These are phyloP conservation scores for Lottia gigantea DNA, from an alignment of 2,888 invertebrate genomes.

Conservation along the genomic window DNA sequence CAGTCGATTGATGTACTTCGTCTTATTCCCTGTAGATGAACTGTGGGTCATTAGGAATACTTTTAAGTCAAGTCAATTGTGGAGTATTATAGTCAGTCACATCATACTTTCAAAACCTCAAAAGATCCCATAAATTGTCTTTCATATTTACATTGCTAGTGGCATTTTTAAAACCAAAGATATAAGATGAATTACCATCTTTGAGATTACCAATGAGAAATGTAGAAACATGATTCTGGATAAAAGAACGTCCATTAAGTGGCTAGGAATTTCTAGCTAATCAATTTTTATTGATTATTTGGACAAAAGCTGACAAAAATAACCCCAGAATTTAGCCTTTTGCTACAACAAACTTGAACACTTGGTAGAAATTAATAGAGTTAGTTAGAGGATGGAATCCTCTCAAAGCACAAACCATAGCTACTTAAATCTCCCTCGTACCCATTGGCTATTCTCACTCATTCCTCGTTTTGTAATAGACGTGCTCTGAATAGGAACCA, in stretches of 20 bases:
- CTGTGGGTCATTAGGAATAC: too few relatives aligned
- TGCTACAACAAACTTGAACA: slow-evolving; percentile 3
- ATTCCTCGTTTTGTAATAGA: background rate
- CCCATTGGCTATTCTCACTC: slow-evolving; percentile 4
- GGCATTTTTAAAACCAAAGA: slow-evolving; percentile 8
- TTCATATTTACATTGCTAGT: slow-evolving; percentile 1
- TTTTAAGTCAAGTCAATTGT: too few relatives aligned
- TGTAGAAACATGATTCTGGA: slow-evolving; percentile 7
- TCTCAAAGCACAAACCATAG: background rate
- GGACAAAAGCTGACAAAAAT: slow-evolving; percentile 7
- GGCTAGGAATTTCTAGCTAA: slow-evolving; percentile 1
- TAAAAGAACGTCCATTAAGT: slow-evolving; percentile 4
- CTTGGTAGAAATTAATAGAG: background rate
- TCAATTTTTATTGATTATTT: slow-evolving; percentile 5
- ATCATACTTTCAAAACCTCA: too few relatives aligned
- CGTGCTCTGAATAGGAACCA: background rate
- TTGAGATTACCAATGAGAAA: slow-evolving; percentile 2
- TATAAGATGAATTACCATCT: background rate
- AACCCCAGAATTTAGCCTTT: slow-evolving; percentile 8
- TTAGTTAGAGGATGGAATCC: background rate
- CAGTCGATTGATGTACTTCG: too few relatives aligned
- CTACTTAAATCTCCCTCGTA: background rate
- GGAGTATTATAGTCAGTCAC: too few relatives aligned
- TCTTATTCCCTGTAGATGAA: too few relatives aligned
- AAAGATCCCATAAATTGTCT: background rate